Conservation (phyloP, 2,113 vertebrate genomes). For the Odontesthes bonariensis region DNA sequence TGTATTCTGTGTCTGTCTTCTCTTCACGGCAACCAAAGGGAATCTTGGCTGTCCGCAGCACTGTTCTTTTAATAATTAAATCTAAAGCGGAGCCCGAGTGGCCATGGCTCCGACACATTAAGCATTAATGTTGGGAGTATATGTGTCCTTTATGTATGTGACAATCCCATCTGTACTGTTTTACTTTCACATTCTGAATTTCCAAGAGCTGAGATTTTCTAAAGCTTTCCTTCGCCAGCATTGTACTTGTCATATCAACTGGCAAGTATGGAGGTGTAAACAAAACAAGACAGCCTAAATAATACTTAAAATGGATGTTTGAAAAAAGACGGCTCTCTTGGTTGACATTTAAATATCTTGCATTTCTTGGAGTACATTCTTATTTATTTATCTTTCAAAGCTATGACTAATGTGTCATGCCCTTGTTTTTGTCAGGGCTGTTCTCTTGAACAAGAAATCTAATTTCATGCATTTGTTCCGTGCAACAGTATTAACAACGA, state of each 20-base stretch:
- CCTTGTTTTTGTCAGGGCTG: slow-evolving; percentile 17
- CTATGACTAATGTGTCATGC: not conserved
- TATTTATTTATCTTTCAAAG: slow-evolving; percentile 3
- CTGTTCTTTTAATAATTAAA: slow-evolving; percentile 65
- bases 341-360: slow-evolving; percentile 44
- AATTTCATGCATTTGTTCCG: not conserved
- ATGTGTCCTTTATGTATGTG: slow-evolving; percentile 53
- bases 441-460: not conserved
- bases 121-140: slow-evolving; percentile 60
- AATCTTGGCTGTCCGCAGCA: slow-evolving; percentile 23
- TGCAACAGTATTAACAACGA: not conserved
- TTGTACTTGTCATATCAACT: slow-evolving; percentile 56
- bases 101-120: slow-evolving; percentile 47
- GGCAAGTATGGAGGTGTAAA: slow-evolving; percentile 53
- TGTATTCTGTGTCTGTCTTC: not conserved
- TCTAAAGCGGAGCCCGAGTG: slow-evolving; percentile 43
- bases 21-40: slow-evolving; percentile 16
- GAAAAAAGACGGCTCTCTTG: slow-evolving; percentile 34
- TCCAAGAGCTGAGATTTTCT: slow-evolving; percentile 31
- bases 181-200: slow-evolving; percentile 39
- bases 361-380: slow-evolving; percentile 20
- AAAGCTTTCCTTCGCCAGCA: not conserved
- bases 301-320: slow-evolving; percentile 48
- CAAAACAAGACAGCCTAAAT: slow-evolving; percentile 50
- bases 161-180: slow-evolving; percentile 48